Percentiles rank a stretch among this genome's conserved stretches.
phyloP scores from a whole-genome alignment of 2,113 vertebrate species.

The Neolamprologus falcicula region DNA sequence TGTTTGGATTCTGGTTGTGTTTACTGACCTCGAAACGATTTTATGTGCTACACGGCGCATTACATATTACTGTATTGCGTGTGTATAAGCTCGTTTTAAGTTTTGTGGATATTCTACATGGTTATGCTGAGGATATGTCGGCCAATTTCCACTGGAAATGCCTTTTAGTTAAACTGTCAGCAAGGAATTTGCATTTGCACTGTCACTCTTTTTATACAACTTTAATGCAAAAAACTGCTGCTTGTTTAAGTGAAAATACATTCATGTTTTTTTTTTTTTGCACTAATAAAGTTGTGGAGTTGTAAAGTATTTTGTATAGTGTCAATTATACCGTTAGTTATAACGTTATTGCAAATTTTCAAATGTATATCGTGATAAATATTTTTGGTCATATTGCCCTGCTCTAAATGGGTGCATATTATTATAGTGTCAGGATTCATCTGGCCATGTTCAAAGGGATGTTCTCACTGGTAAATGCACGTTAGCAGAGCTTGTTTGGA shows the following conservation, averaged over 20 bases:
- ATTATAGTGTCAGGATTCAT: neutral
- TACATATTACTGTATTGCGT: rapidly evolving
- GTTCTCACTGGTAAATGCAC: neutral
- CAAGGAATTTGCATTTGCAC: too few species aligned
- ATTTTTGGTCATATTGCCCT: neutral
- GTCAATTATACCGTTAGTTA: rapidly evolving
- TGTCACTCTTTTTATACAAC: rapidly evolving
- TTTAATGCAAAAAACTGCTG: too few species aligned
- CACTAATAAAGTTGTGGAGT: neutral
- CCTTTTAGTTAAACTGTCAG: neutral
- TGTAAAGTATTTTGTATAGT: neutral
- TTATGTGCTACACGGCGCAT: rapidly evolving
- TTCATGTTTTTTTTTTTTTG: too few species aligned
- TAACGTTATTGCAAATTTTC: rapidly evolving
- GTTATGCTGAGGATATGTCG: neutral
- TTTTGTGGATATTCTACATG: neutral
- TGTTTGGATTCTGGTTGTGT: neutral
- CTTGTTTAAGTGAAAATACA: too few species aligned
- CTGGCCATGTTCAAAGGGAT: neutral
- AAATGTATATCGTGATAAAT: rapidly evolving
- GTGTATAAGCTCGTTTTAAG: neutral
- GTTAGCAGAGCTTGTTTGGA: neutral
- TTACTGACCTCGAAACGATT: rapidly evolving
- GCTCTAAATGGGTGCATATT: neutral
- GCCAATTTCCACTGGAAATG: neutral